A percentile compares a stretch with the other conserved stretches of the same genome.
Conservation (phyloP, 2,113 vertebrate genomes). For the Fulmarus glacialis region DNA sequence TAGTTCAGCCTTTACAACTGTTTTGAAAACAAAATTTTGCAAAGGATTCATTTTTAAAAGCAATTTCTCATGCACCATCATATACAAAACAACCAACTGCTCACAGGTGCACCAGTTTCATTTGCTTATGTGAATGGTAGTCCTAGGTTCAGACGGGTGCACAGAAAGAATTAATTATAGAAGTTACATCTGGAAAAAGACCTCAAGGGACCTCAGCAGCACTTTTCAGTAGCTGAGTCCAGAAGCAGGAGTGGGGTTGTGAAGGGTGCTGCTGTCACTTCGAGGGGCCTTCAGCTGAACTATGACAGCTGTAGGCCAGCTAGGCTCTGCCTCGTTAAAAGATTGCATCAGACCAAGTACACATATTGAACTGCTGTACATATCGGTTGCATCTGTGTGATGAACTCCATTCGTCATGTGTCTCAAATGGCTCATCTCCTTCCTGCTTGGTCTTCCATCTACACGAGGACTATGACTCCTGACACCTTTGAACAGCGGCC, state of each 20-base stretch:
- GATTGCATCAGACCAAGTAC: neutral
- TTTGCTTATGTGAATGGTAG: neutral
- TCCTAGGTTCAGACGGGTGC: neutral
- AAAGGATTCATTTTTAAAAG: neutral
- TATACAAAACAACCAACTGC: neutral
- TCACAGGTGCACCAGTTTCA: neutral
- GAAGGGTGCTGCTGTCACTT: neutral
- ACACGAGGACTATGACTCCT: neutral
- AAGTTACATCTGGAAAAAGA: neutral
- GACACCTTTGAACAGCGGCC: neutral
- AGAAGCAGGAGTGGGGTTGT: neutral
- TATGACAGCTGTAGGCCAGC: neutral
- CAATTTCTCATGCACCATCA: neutral
- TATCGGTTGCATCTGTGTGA: neutral
- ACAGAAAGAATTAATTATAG: neutral
- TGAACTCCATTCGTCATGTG: neutral
- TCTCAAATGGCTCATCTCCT: neutral
- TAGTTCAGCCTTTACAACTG: neutral
- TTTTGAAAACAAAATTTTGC: neutral
- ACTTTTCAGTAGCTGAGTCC: neutral
- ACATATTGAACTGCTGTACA: accelerated
- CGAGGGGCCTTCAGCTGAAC: neutral
- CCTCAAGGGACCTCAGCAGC: neutral
- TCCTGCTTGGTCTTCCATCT: neutral
- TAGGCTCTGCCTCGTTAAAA: neutral